These are phyloP conservation scores for Gryllus bimaculatus DNA, from an alignment of 1,140 invertebrate genomes.

Conservation along the genomic window DNA sequence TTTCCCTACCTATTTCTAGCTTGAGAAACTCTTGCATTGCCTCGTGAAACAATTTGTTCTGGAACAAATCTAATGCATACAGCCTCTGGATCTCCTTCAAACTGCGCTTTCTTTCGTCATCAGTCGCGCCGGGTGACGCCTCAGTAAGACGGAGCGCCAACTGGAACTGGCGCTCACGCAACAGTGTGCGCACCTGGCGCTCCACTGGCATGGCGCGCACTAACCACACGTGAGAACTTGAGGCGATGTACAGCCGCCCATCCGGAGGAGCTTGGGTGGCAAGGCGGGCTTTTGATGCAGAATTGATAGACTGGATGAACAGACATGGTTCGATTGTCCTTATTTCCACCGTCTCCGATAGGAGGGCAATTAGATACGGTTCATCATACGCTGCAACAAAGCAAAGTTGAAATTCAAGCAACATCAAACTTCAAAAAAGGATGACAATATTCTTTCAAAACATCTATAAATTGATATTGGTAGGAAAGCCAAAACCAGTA, in stretches of 20 bases:
- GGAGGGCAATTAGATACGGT: constrained; percentile 77
- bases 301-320: constrained; percentile 61
- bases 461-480: too few relatives aligned
- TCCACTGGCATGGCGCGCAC: constrained; percentile 65
- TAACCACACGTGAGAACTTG: constrained; percentile 77
- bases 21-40: constrained; percentile 87
- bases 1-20: constrained; percentile 55
- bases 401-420: not conserved
- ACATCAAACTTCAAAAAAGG: too few relatives aligned
- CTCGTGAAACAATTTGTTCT: constrained; percentile 74
- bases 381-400: constrained; percentile 71
- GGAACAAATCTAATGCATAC: constrained; percentile 84
- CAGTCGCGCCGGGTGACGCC: constrained; percentile 73
- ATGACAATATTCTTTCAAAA: too few relatives aligned
- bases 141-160: constrained; percentile 88
- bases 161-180: constrained; percentile 86
- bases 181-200: constrained; percentile 68
- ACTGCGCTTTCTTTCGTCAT: constrained; percentile 69
- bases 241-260: constrained; percentile 77
- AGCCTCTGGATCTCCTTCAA: constrained; percentile 81
- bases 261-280: constrained; percentile 40
- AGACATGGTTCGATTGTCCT: constrained; percentile 61
- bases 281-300: constrained; percentile 55
- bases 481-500: too few relatives aligned
- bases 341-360: constrained; percentile 72